Evolutionary conservation across 2,797 vertebrate species (phyloP).

Genomic region (Acrossocheilus wenchowensis): DNA sequence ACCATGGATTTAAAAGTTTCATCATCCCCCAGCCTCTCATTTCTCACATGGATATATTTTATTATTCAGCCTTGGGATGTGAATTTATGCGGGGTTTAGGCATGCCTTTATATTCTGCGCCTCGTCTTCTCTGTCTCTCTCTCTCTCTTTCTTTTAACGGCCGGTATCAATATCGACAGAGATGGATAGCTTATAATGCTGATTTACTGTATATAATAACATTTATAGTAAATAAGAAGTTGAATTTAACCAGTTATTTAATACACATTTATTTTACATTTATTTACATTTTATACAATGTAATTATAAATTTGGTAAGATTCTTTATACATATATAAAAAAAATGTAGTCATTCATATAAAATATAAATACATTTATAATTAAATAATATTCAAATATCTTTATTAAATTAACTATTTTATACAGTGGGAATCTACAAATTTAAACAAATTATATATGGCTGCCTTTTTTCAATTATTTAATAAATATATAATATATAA

Average conservation of each 20-base stretch:
- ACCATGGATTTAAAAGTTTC: conserved; percentile 73
- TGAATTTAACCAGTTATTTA: not conserved
- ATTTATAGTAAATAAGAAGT: not conserved
- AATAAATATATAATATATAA: not conserved
- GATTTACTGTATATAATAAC: not conserved
- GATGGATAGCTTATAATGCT: not conserved
- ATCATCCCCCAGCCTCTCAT: conserved; percentile 65
- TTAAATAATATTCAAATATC: not conserved
- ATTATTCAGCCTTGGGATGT: conserved; percentile 74
- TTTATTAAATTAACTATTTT: not conserved
- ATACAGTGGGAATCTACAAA: not conserved
- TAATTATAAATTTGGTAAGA: not conserved
- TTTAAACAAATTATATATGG: not conserved
- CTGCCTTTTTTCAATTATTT: not conserved
- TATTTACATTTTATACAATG: not conserved
- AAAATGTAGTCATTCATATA: not conserved
- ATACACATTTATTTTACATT: not conserved
- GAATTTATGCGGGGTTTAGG: conserved; percentile 73
- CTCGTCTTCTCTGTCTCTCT: conserved; percentile 6
- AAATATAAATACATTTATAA: not conserved
- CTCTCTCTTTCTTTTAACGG: conserved; percentile 1
- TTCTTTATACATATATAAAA: not conserved
- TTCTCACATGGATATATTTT: conserved; percentile 69
- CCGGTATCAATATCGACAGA: not conserved
- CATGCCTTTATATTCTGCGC: conserved; percentile 60